Percentiles rank a stretch among this genome's conserved stretches.
These are phyloP conservation scores for Xenopus petersii DNA, from an alignment of 2,797 vertebrate genomes.

Conservation along the genomic window DNA sequence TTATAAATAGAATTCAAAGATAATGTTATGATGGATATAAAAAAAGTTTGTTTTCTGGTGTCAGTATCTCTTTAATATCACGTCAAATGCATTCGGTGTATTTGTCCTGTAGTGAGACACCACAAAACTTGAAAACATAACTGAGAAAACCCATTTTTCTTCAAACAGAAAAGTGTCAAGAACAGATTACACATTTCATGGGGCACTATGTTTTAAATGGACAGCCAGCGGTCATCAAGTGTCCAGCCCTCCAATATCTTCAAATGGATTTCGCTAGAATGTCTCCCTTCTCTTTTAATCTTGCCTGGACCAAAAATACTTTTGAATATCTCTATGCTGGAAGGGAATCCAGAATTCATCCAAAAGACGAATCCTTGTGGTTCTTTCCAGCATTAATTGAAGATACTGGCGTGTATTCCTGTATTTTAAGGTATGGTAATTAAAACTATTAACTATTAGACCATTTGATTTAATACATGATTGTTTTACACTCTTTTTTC, in stretches of 20 bases:
- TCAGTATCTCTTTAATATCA: no score
- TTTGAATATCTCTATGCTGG: slow-evolving; percentile 43
- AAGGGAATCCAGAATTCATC: slow-evolving; percentile 57
- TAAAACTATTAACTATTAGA: no score
- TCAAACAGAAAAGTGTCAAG: slow-evolving; percentile 57
- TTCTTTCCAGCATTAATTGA: slow-evolving; percentile 72
- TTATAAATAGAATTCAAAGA: no score
- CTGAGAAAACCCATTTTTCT: slow-evolving; percentile 44
- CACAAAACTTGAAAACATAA: no score
- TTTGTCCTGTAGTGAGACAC: no score
- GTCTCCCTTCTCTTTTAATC: slow-evolving; percentile 47
- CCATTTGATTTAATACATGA: no score
- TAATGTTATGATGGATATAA: no score
- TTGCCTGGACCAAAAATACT: slow-evolving; percentile 58
- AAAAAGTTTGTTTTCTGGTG: no score
- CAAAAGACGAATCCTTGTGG: slow-evolving; percentile 67
- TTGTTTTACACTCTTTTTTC: no score
- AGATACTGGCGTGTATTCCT: slow-evolving; percentile 81
- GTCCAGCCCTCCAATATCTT: slow-evolving; percentile 56
- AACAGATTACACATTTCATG: slow-evolving; percentile 55
- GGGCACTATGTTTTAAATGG: slow-evolving; percentile 62
- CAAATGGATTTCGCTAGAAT: slow-evolving; percentile 48
- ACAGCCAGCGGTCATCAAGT: slow-evolving; percentile 75
- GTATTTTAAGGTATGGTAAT: slow-evolving; percentile 72
- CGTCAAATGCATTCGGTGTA: no score